Evolutionary conservation across 2,797 vertebrate species (phyloP).

Genomic region (Lepus oiostolus): DNA sequence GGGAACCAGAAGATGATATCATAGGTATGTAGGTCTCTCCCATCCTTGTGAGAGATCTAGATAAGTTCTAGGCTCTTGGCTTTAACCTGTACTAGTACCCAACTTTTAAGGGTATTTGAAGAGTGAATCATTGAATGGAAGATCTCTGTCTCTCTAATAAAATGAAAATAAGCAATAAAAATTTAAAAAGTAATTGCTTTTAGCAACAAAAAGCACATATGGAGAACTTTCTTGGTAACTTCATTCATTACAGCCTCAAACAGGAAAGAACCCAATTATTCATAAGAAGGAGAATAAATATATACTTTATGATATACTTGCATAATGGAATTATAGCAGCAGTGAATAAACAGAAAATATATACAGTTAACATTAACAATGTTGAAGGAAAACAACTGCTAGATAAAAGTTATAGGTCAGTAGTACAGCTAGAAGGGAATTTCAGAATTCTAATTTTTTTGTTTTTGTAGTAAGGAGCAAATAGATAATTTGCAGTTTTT

Average conservation of each 20-base stretch:
- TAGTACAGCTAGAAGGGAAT: background rate
- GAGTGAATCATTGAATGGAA: no score
- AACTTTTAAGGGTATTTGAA: no score
- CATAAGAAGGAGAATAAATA: background rate
- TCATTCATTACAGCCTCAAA: background rate
- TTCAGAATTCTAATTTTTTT: constrained; percentile 18
- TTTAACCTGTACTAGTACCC: no score
- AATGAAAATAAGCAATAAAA: no score
- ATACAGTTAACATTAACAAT: background rate
- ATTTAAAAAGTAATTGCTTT: background rate
- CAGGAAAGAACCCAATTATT: background rate
- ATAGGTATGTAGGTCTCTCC: no score
- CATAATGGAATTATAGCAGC: background rate
- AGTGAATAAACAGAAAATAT: background rate
- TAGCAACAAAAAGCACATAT: background rate
- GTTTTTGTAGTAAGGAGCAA: background rate
- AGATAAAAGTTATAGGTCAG: background rate
- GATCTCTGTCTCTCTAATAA: no score
- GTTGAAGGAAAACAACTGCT: background rate
- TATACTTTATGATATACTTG: constrained; percentile 23
- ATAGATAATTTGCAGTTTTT: constrained; percentile 22
- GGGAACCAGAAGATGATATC: no score
- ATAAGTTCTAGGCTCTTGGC: no score
- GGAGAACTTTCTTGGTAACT: background rate
- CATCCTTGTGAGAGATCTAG: no score